These are phyloP conservation scores for Tretioscincus oriximinensis DNA, from an alignment of 2,113 vertebrate genomes.

Conservation along the genomic window DNA sequence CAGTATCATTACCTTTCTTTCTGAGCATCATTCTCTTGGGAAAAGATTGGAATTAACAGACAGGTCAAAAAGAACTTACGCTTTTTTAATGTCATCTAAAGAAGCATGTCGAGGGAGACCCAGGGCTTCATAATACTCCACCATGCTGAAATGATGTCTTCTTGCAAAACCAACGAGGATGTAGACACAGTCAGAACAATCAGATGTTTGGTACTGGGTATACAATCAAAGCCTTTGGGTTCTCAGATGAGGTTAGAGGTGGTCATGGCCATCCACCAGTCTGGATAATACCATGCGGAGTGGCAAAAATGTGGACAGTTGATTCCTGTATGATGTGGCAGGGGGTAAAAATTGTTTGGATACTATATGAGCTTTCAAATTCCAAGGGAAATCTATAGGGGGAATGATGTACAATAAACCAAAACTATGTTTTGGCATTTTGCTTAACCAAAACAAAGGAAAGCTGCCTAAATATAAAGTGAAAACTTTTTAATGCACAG, in stretches of 20 bases:
- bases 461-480: background rate
- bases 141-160: conserved; percentile 4
- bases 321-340: background rate
- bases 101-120: conserved; percentile 81
- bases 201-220: background rate
- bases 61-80: conserved; percentile 74
- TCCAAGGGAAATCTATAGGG: background rate
- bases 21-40: background rate
- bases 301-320: conserved; percentile 6
- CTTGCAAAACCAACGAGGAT: background rate
- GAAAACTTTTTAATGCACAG: too few species aligned
- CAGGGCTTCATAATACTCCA: conserved; percentile 82
- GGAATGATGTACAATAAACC: background rate
- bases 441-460: background rate
- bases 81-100: conserved; percentile 89
- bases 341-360: background rate
- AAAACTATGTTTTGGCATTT: background rate
- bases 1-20: too few species aligned
- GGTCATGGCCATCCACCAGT: conserved; percentile 24
- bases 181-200: background rate
- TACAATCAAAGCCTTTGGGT: background rate
- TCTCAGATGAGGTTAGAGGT: background rate
- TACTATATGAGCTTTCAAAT: background rate
- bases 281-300: background rate
- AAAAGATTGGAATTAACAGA: background rate